Evolutionary conservation across 2,888 invertebrate species (phyloP).

Genomic region (Leucophenga montana): DNA sequence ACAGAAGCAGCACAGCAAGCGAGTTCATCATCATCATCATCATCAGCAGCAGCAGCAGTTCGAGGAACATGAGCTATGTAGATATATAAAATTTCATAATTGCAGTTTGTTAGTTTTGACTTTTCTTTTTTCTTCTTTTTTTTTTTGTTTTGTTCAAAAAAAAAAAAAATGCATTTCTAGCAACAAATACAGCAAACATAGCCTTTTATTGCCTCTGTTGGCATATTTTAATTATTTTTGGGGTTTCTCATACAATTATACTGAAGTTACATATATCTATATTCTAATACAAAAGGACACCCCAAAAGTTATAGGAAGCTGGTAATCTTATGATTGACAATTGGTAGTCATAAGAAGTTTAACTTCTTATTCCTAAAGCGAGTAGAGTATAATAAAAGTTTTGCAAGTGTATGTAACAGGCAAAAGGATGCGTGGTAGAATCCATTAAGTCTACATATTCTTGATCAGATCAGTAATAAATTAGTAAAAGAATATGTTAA

Average conservation of each 20-base stretch:
- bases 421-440: no score
- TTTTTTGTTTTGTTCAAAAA: conserved; percentile 31
- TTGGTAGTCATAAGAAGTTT: no score
- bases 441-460: no score
- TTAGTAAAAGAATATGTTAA: no score
- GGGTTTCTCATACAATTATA: conserved; percentile 9
- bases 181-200: conserved; percentile 21
- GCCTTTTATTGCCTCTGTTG: conserved; percentile 25
- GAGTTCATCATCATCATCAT: conserved; percentile 21
- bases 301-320: no score
- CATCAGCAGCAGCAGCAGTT: conserved; percentile 9
- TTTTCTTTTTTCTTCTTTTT: neutral
- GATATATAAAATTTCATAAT: conserved; percentile 66
- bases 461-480: no score
- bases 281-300: no score
- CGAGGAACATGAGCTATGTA: no score
- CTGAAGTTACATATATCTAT: neutral
- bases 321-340: no score
- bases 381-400: no score
- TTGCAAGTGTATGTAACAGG: no score
- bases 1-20: neutral
- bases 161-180: conserved; percentile 9
- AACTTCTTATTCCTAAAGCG: no score
- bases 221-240: conserved; percentile 28
- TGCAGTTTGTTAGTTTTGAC: conserved; percentile 47